Evolutionary conservation across 2,113 vertebrate genomes (phyloP).

Genomic region (Indri indri): DNA sequence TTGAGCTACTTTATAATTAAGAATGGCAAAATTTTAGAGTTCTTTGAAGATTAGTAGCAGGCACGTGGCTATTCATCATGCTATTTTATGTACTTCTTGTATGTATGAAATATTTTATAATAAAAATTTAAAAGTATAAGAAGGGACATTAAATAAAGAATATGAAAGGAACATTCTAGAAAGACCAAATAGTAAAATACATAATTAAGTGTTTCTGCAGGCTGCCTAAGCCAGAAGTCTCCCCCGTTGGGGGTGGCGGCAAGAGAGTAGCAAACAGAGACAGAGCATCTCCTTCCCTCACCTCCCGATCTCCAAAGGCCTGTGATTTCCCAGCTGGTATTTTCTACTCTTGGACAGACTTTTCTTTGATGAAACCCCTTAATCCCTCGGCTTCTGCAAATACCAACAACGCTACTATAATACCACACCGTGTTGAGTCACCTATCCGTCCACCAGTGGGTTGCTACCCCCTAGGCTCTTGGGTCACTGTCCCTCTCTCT

Average conservation of each 20-base stretch:
- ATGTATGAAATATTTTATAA: background rate
- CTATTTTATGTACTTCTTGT: background rate
- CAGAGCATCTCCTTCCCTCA: background rate
- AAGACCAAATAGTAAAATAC: background rate
- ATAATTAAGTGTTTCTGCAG: background rate
- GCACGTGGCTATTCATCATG: background rate
- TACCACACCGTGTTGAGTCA: background rate
- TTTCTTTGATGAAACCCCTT: background rate
- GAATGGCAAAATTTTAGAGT: background rate
- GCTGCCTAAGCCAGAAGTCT: background rate
- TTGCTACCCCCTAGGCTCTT: background rate
- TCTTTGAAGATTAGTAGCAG: background rate
- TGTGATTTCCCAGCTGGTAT: background rate
- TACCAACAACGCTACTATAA: background rate
- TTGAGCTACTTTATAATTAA: background rate
- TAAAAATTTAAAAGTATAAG: background rate
- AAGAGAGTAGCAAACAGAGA: background rate
- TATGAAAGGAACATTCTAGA: background rate
- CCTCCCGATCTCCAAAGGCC: background rate
- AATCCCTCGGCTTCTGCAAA: background rate
- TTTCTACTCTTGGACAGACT: background rate
- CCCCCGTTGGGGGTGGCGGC: rapidly evolving
- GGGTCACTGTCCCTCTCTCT: background rate
- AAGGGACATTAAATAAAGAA: background rate
- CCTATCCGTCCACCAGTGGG: background rate